Conservation (phyloP, 2,888 invertebrate genomes). For the Frankliniella fusca region DNA sequence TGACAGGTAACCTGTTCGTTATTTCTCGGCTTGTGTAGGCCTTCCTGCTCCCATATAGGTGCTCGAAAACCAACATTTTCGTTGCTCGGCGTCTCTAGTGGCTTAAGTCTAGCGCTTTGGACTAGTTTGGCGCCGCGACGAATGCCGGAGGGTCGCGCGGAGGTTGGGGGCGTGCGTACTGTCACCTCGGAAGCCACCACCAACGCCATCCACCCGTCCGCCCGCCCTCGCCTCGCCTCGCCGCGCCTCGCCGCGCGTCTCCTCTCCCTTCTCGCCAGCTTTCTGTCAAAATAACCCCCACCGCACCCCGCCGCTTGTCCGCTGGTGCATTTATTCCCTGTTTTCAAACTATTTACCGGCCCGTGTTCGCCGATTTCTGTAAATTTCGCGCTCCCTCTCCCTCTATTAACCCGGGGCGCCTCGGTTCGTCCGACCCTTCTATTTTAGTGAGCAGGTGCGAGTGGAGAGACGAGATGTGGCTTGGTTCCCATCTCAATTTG, state of each 20-base stretch:
- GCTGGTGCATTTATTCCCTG: background rate
- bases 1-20: conserved; percentile 22
- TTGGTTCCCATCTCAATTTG: background rate
- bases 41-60: background rate
- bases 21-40: conserved; percentile 14
- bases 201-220: conserved; percentile 23
- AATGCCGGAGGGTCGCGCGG: background rate
- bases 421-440: background rate
- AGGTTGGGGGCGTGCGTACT: conserved; percentile 12
- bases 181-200: background rate
- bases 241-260: conserved; percentile 20
- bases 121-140: background rate
- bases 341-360: background rate
- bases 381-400: background rate
- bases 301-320: conserved; percentile 15
- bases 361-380: background rate
- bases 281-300: conserved; percentile 24
- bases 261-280: conserved; percentile 25
- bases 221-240: conserved; percentile 24
- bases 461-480: background rate
- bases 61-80: too few relatives aligned
- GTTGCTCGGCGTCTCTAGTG: too few relatives aligned
- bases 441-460: conserved; percentile 9
- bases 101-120: too few relatives aligned
- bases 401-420: background rate